Evolutionary conservation across 1,140 invertebrate species (phyloP).

Genomic region (Cyclargus thomasi): DNA sequence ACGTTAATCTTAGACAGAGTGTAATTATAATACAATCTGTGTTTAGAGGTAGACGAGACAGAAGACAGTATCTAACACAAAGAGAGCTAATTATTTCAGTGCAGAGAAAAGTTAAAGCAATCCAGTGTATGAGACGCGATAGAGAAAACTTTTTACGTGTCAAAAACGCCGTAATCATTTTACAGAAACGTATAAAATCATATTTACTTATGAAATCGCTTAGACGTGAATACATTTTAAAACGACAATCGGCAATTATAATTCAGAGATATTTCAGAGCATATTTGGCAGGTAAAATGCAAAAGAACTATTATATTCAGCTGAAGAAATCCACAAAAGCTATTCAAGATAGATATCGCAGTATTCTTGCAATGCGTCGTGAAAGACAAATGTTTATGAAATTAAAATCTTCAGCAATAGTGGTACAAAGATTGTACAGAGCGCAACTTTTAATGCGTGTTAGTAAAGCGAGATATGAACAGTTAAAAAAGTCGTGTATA

Average conservation of each 20-base stretch:
- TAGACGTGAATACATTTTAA: slow-evolving; percentile 55
- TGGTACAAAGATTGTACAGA: slow-evolving; percentile 51
- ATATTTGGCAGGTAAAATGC: slow-evolving; percentile 34
- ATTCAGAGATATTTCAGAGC: slow-evolving; percentile 47
- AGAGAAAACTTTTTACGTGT: slow-evolving; percentile 52
- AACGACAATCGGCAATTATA: slow-evolving; percentile 35
- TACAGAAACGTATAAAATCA: slow-evolving; percentile 72
- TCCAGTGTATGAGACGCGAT: slow-evolving; percentile 49
- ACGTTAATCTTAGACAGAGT: slow-evolving; percentile 42
- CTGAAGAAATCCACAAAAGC: slow-evolving; percentile 34
- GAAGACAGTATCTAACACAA: slow-evolving; percentile 42
- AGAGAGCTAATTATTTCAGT: slow-evolving; percentile 48
- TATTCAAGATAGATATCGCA: slow-evolving; percentile 45
- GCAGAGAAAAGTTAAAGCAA: slow-evolving; percentile 65
- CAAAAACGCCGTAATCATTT: slow-evolving; percentile 38
- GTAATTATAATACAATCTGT: slow-evolving; percentile 56
- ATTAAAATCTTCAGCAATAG: slow-evolving; percentile 38
- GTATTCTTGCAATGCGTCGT: slow-evolving; percentile 37
- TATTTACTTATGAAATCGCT: slow-evolving; percentile 47
- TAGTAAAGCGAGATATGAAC: slow-evolving; percentile 38
- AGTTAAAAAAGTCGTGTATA: slow-evolving; percentile 37
- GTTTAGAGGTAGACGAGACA: slow-evolving; percentile 51
- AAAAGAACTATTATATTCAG: slow-evolving; percentile 37
- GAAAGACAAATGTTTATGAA: slow-evolving; percentile 35
- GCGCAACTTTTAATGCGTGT: slow-evolving; percentile 42